Percentiles rank a stretch among this genome's conserved stretches.
Conservation (phyloP, 2,113 vertebrate species). For the Entelurus aequoreus region DNA sequence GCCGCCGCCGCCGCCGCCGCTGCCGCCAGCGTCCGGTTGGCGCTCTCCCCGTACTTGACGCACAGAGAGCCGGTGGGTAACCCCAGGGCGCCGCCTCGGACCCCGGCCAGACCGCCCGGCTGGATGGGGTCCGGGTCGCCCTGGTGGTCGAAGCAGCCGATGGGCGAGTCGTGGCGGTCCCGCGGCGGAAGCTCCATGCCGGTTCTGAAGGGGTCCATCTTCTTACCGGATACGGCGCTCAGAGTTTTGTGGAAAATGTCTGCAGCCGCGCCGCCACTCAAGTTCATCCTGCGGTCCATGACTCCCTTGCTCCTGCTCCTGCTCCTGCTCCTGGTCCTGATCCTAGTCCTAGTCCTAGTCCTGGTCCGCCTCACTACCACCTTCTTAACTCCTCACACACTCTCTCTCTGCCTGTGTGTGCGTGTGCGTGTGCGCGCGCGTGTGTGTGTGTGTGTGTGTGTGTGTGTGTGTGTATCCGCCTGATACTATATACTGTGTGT, state of each 20-base stretch:
- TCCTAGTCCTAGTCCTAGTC: no score
- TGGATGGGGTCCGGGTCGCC: slow-evolving; percentile 78
- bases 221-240: slow-evolving; percentile 81
- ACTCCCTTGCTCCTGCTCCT: no score
- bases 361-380: no score
- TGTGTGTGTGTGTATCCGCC: no score
- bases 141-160: slow-evolving; percentile 86
- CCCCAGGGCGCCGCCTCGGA: slow-evolving; percentile 72
- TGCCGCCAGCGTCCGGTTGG: slow-evolving; percentile 71
- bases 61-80: slow-evolving; percentile 86
- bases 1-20: not conserved
- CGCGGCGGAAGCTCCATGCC: slow-evolving; percentile 75
- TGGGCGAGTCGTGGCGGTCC: slow-evolving; percentile 79
- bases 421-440: no score
- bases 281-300: slow-evolving; percentile 83
- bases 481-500: no score
- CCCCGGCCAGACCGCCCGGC: slow-evolving; percentile 65
- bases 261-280: slow-evolving; percentile 70
- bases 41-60: slow-evolving; percentile 82
- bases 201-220: slow-evolving; percentile 88
- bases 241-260: slow-evolving; percentile 94
- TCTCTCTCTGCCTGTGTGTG: no score
- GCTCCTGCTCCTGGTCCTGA: no score
- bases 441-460: no score
- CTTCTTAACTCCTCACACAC: no score